Base-by-base conservation (phyloP, 2,113 vertebrate species). In the Sapayoa aenigma region DNA sequence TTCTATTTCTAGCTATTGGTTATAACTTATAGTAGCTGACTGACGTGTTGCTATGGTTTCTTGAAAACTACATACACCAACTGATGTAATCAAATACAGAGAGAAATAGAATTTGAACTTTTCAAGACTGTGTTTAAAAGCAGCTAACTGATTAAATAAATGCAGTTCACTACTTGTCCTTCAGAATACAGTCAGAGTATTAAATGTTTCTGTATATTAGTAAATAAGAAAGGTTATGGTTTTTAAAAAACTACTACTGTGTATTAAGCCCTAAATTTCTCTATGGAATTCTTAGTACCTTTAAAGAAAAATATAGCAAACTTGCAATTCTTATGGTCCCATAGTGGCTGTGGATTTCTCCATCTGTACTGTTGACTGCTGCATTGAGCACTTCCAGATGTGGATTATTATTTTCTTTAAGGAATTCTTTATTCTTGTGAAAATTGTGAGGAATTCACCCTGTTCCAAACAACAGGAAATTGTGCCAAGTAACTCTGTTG, bases 1-100 rank as follows among this genome's bases (percentile, higher is more conserved):
- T 90, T 93, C 94, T 95, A 93, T 95, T 96, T 94, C 79, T 88
- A 94, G 79, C 83, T 95, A 95, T 95, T 95, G 94, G 94, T 95
- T 96, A 95, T 91, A 95, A 93, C 76, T 95, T 95, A 84, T 49
- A 94, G 79, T 84, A 88, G 49, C 75, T 93, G 90, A 93, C 67
- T 95, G 92, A 77, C 91, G 73, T 69, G 25, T 96, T 97, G 85
- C 96, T 95, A 96, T 94, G 88, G 85, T 95, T 97, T 96, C 94
- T 92, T 88, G 93, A 93, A 95, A 91, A 47, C 87, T 91, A 84
- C 81, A 95, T 94, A 74, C 65, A 80, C 71, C 95, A 94, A 94
- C 85, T 95, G 87, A 74, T 94, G 39, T 94, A 91, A 85, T 94
- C 74, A 96, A 91, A 95, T 90, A 66, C 73, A 77, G 76, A 94